Evolutionary conservation across 2,888 invertebrate genomes (phyloP), one percentile per base, ranked within the genome.

Genomic region (Drosophila subsilvestris): DNA sequence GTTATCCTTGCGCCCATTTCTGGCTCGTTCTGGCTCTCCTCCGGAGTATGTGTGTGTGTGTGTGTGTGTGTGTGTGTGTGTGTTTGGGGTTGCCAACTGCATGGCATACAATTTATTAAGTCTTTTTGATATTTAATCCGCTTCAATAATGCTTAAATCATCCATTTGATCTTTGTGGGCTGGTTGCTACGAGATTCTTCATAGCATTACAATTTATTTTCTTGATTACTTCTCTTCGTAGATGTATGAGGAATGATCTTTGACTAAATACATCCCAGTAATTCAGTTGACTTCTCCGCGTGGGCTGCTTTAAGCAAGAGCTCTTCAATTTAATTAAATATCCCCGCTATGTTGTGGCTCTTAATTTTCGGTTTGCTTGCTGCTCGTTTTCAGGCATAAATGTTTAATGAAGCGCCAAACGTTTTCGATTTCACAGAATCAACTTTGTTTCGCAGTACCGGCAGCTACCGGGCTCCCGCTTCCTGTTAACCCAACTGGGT

Each of bases 351-450:
- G 75, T 56, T 56, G 57, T 22, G 56, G 66, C 58, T 74, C 44
- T 50, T 67, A 53, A 63, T 73, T 70, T 73, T 55, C n/a, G 55
- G 74, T 74, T 66, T 59, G 66, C 42, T 42, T 49, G 32, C 45
- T 50, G 67, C 63, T 53, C 67, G 68, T 53, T 78, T 62, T 37
- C 37, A 42, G 27, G 37, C 77, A 81, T 89, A 76, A 84, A 82
- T 85, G 78, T 74, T 89, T 86, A 87, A 85, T 88, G 89, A 85
- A 87, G 88, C 89, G 67, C 65, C 73, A 70, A 88, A 87, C 72
- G 75, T 73, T 81, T 76, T 89, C 83, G 80, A 82, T 87, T 85
- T 77, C 72, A 69, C 70, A 74, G 62, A 44, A 37, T 14, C 74
- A 44, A 25, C 58, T 37, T 50, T 75, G 58, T 75, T 66, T 58